Conservation (phyloP, 2,888 invertebrate species). For the Mellilla xanthometata region DNA sequence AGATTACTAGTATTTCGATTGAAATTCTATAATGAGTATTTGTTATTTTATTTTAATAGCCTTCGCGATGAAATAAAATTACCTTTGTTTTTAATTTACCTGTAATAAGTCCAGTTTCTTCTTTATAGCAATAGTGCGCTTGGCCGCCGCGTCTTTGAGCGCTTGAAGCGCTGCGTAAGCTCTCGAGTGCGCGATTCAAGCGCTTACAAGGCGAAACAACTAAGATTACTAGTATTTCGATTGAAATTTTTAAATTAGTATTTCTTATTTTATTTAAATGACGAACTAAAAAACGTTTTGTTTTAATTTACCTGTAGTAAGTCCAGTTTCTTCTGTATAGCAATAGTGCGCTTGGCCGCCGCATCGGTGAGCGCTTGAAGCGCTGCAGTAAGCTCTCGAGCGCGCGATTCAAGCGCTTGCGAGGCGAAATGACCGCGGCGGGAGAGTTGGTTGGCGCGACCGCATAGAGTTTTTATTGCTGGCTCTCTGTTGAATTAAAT, state of each 20-base stretch:
- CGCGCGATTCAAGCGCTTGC: constrained; percentile 86
- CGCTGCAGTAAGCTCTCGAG: constrained; percentile 86
- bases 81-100: constrained; percentile 31
- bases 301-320: constrained; percentile 48
- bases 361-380: constrained; percentile 87
- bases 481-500: constrained; percentile 85
- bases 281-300: too few species aligned
- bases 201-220: constrained; percentile 91
- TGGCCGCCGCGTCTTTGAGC: constrained; percentile 88
- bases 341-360: constrained; percentile 86
- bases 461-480: constrained; percentile 87
- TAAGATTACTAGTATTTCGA: too few species aligned
- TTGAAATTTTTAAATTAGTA: too few species aligned
- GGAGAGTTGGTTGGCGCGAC: constrained; percentile 90
- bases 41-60: too few species aligned
- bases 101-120: constrained; percentile 56
- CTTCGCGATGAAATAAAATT: too few species aligned
- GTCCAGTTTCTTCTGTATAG: constrained; percentile 83
- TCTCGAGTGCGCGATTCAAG: constrained; percentile 87
- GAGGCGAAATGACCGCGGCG: constrained; percentile 93
- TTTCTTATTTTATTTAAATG: too few species aligned
- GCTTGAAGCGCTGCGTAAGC: constrained; percentile 87
- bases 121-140: constrained; percentile 87
- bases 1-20: too few species aligned
- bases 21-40: too few species aligned